Base-by-base conservation (phyloP, 2,113 vertebrate species). In the Puntigrus tetrazona region DNA sequence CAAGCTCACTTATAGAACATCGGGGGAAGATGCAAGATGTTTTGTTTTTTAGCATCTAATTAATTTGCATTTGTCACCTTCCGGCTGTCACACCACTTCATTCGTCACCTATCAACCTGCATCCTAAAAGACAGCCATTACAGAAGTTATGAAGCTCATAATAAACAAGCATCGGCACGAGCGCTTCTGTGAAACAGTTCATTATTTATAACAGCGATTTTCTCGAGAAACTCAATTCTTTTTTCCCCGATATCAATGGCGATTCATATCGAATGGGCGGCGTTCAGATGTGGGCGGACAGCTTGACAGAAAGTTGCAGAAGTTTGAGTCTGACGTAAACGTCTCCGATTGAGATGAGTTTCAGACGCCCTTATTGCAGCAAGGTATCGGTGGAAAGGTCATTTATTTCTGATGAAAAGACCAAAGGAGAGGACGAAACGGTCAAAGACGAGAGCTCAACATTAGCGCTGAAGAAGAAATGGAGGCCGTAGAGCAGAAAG, bases 1-100 rank as follows among this genome's bases (percentile, higher is more conserved):
- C n/a, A 59, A 79, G 36, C 77, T 63, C n/a, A 61, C 7, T 36
- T 41, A 29, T 25, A 41, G n/a, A n/a, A 78, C 76, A 63, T 14
- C 55, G 27, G 13, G 1, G 43, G 6, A 41, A 4, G 41, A 22
- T 16, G 52, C n/a, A n/a, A n/a, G 29, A 45, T 76, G 65, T 18
- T 3, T 61, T 78, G 36, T 16, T 38, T 29, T 63, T 27, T n/a
- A n/a, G 14, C 25, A 41, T 13, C 31, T 16, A 34, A 57, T 77
- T 55, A n/a, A 77, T 57, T 57, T 34, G 27, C 11, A 78, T 25
- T 47, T 50, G 27, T 50, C 73, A 75, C 27, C 14, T 75, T 27
- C 50, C 8, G 0, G 14, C 7, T 50, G 73, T 75, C 77, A 59
- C 6, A 38, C 14, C 38, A 45, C 4, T 43, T 79, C 3, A 79